Percentiles rank a stretch among this genome's conserved stretches.
These are phyloP conservation scores for Diplazon laetatorius DNA, from an alignment of 2,888 invertebrate genomes.

Conservation along the genomic window DNA sequence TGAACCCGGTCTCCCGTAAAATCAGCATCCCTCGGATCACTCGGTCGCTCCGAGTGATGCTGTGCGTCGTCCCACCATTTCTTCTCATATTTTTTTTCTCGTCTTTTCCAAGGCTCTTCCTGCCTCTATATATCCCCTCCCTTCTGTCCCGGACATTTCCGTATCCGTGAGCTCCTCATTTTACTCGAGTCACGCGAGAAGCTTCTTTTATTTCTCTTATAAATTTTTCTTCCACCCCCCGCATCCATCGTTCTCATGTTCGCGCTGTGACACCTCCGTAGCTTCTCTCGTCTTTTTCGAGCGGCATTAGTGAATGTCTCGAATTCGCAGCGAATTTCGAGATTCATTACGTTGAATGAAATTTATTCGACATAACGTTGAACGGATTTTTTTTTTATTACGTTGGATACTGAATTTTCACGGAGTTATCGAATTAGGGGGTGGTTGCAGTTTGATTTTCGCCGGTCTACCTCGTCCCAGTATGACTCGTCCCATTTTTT, in stretches of 20 bases:
- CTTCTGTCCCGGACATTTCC: constrained; percentile 54
- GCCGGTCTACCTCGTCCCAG: no score
- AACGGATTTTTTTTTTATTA: no score
- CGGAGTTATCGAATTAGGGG: no score
- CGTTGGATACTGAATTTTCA: background rate
- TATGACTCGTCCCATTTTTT: no score
- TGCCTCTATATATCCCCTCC: constrained; percentile 16
- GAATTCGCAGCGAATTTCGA: constrained; percentile 9
- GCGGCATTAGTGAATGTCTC: constrained; percentile 24
- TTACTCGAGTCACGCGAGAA: constrained; percentile 59
- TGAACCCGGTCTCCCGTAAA: constrained; percentile 36
- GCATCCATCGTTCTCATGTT: constrained; percentile 22
- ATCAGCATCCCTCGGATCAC: constrained; percentile 7
- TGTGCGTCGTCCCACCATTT: background rate
- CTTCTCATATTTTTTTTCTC: constrained; percentile 46
- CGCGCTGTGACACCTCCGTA: constrained; percentile 31
- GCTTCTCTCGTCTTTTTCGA: constrained; percentile 47
- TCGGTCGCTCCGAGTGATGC: background rate
- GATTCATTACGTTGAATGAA: constrained; percentile 31
- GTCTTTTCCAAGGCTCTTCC: constrained; percentile 34
- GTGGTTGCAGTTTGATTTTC: no score
- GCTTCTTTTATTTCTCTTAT: constrained; percentile 66
- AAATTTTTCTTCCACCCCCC: constrained; percentile 63
- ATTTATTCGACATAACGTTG: constrained; percentile 53
- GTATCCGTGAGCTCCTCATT: constrained; percentile 47